A percentile compares a stretch with the other conserved stretches of the same genome.
These are phyloP conservation scores for Tychaedon coryphoeus DNA, from an alignment of 2,113 vertebrate species.

Conservation along the genomic window DNA sequence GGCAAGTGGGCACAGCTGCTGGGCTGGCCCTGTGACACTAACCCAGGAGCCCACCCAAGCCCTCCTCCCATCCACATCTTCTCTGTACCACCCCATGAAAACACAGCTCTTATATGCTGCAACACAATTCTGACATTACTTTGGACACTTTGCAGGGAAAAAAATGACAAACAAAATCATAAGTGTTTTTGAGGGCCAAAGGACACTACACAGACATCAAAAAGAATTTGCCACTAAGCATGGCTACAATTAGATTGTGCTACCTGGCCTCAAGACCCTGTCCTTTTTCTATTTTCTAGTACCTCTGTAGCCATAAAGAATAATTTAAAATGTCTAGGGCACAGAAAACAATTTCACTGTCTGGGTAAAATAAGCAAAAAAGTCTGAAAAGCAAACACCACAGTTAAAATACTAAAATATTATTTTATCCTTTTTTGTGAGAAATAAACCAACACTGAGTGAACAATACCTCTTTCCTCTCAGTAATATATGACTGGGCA, in stretches of 20 bases:
- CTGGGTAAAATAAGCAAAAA: background rate
- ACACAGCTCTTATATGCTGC: background rate
- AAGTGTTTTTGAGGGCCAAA: background rate
- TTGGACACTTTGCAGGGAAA: background rate
- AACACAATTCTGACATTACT: background rate
- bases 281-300: background rate
- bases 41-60: background rate
- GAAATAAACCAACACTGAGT: background rate
- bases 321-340: background rate
- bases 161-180: background rate
- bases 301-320: background rate
- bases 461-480: background rate
- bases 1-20: background rate
- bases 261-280: background rate
- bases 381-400: background rate
- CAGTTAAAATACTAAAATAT: background rate
- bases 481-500: background rate
- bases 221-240: background rate
- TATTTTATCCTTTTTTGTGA: background rate
- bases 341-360: background rate
- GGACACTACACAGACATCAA: fast-evolving
- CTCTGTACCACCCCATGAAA: background rate
- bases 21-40: background rate
- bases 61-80: background rate
- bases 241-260: background rate